Percentiles rank a stretch among this genome's conserved stretches.
Evolutionary conservation across 2,113 vertebrate genomes (phyloP).

Genomic region (Dendrocopos noguchii): DNA sequence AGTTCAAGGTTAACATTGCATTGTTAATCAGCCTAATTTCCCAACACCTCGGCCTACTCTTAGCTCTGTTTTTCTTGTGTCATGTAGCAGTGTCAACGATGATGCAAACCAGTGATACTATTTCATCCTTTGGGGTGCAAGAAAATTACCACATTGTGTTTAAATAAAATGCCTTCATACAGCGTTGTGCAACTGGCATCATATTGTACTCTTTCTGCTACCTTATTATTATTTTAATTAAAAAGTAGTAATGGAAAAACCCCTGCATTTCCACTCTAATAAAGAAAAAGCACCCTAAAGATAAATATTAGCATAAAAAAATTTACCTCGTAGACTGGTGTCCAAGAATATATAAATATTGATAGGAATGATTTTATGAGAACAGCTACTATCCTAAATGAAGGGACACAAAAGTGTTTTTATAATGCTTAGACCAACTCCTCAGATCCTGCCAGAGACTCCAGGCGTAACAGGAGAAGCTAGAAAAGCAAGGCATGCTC

Average conservation of each 20-base stretch:
- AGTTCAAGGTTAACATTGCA: too few relatives aligned
- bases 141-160: background rate
- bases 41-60: constrained; percentile 9
- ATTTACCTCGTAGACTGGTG: background rate
- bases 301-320: background rate
- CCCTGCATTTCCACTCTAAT: background rate
- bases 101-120: background rate
- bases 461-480: background rate
- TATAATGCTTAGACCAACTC: background rate
- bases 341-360: background rate
- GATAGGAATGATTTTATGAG: background rate
- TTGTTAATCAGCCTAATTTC: background rate
- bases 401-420: background rate
- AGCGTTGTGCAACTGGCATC: background rate
- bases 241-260: background rate
- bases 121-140: background rate
- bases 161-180: background rate
- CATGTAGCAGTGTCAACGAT: background rate
- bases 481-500: background rate
- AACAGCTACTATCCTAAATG: background rate
- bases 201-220: background rate
- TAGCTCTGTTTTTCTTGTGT: background rate
- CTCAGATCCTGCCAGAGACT: background rate
- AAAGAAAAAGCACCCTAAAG: background rate
- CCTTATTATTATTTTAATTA: background rate